Percentiles rank a stretch among this genome's conserved stretches.
Evolutionary conservation across 2,797 vertebrate species (phyloP).

Genomic region (Trachops cirrhosus): DNA sequence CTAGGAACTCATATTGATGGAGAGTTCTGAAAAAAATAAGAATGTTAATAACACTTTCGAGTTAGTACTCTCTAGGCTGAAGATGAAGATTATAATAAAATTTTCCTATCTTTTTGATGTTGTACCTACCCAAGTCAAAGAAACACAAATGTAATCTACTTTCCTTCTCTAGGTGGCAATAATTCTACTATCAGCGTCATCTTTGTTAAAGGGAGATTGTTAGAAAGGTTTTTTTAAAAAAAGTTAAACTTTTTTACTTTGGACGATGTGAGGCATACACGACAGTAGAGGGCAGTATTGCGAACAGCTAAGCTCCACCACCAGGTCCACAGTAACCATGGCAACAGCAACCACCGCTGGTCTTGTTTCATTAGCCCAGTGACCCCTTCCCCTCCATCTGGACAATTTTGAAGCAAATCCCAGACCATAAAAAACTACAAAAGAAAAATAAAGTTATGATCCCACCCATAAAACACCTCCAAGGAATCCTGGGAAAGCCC

Average conservation of each 20-base stretch:
- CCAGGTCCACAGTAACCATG: not conserved
- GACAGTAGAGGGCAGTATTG: not conserved
- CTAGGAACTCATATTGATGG: not conserved
- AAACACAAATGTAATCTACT: slow-evolving; percentile 19
- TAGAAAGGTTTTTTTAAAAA: slow-evolving; percentile 25
- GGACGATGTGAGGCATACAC: not conserved
- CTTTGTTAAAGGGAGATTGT: not conserved
- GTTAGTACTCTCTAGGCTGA: not conserved
- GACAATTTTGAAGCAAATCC: slow-evolving; percentile 7
- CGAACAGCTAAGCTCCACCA: fast-evolving
- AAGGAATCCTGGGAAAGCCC: not conserved
- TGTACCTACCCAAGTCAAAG: not conserved
- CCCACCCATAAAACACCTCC: not conserved
- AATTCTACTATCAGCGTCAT: not conserved
- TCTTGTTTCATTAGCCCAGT: not conserved
- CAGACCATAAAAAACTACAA: not conserved
- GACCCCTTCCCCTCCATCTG: not conserved
- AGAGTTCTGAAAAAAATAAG: not conserved
- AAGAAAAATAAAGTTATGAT: not conserved
- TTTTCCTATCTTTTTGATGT: not conserved
- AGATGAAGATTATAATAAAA: not conserved
- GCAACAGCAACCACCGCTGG: not conserved
- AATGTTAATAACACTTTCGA: not conserved
- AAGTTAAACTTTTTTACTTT: not conserved
- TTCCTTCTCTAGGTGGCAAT: slow-evolving; percentile 53